Evolutionary conservation across 2,888 invertebrate genomes (phyloP).

Genomic region (Dorcus parallelipipedus): DNA sequence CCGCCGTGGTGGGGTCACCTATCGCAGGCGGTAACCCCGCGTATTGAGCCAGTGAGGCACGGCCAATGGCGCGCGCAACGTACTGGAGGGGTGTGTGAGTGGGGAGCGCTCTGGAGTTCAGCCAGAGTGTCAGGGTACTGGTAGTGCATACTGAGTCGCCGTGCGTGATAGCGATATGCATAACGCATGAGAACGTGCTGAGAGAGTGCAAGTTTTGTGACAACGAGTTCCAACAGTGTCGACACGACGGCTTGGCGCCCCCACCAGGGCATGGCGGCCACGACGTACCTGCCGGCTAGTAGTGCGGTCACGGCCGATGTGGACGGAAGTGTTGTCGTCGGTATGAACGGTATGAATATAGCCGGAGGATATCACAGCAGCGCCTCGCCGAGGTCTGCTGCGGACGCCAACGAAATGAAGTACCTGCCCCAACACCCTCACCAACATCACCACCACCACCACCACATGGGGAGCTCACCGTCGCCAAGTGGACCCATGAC

Average conservation of each 20-base stretch:
- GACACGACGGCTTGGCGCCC: constrained; percentile 56
- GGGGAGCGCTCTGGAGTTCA: constrained; percentile 49
- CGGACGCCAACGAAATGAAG: constrained; percentile 91
- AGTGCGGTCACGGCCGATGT: constrained; percentile 68
- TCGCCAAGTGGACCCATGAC: constrained; percentile 60
- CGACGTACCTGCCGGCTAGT: constrained; percentile 85
- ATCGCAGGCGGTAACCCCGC: constrained; percentile 35
- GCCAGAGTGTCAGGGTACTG: constrained; percentile 50
- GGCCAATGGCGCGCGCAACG: constrained; percentile 48
- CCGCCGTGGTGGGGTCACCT: constrained; percentile 41
- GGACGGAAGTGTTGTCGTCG: constrained; percentile 64
- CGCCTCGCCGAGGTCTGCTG: constrained; percentile 81
- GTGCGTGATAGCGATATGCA: constrained; percentile 52
- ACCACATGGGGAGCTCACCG: constrained; percentile 66
- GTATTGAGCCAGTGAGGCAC: constrained; percentile 38
- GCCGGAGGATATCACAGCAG: constrained; percentile 76
- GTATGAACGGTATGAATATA: constrained; percentile 59
- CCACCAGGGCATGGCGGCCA: constrained; percentile 84
- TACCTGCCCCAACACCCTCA: constrained; percentile 86
- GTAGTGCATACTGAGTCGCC: constrained; percentile 58
- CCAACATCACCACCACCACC: constrained; percentile 62
- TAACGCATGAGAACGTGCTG: constrained; percentile 56
- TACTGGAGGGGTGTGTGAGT: constrained; percentile 37
- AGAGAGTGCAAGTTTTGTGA: constrained; percentile 25
- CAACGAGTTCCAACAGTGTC: constrained; percentile 36